These are phyloP conservation scores for Gasterosteus aculeatus DNA, from an alignment of 2,113 vertebrate species.

Conservation along the genomic window DNA sequence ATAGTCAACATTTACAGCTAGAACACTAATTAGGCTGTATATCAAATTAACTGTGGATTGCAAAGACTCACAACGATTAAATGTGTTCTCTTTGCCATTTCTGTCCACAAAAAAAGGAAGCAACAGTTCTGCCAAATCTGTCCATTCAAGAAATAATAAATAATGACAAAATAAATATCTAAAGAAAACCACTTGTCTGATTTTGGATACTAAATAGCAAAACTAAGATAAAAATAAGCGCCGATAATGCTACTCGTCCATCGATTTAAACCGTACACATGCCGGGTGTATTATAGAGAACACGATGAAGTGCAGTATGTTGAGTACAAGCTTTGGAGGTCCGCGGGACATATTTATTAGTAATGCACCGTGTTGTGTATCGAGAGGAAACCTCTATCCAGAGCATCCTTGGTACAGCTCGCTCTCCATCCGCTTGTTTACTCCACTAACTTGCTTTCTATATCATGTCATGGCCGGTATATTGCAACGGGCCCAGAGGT, in stretches of 20 bases:
- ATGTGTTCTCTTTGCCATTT: neutral
- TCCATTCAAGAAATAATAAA: neutral
- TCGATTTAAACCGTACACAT: neutral
- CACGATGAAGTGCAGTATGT: neutral
- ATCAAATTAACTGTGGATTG: neutral
- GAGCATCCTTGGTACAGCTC: neutral
- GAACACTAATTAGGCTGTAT: slow-evolving; percentile 1
- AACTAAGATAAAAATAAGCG: neutral
- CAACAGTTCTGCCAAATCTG: neutral
- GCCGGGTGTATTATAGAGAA: neutral
- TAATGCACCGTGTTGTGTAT: neutral
- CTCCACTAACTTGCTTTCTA: neutral
- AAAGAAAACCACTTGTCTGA: neutral
- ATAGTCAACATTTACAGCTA: neutral
- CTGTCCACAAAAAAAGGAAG: neutral
- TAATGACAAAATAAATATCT: neutral
- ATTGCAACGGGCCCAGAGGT: neutral
- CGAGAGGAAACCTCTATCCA: neutral
- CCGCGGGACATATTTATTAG: neutral
- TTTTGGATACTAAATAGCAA: neutral
- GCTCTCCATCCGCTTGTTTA: neutral
- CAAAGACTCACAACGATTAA: neutral
- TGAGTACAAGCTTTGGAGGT: neutral
- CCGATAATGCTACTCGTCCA: neutral
- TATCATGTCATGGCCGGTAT: neutral